Conservation (phyloP, 1,140 invertebrate species). For the Centruroides sculpturatus region DNA sequence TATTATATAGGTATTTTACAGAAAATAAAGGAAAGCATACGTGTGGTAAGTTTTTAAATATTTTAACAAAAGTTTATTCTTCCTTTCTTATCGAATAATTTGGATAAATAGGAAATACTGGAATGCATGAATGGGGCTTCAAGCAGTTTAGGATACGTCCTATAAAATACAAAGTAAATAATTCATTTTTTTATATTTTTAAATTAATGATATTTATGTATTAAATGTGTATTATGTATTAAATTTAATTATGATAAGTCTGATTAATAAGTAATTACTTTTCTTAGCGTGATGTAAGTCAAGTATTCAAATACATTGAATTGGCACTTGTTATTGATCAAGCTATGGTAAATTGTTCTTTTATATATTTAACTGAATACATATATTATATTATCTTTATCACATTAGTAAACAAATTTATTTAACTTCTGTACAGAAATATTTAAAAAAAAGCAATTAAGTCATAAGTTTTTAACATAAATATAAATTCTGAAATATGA, state of each 20-base stretch:
- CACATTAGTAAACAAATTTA: background rate
- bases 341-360: conserved; percentile 50
- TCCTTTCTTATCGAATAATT: conserved; percentile 9
- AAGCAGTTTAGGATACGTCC: conserved; percentile 22
- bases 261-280: background rate
- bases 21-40: conserved; percentile 70
- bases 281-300: conserved; percentile 51
- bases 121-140: conserved; percentile 54
- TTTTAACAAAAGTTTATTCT: no score
- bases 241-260: background rate
- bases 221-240: background rate
- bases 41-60: conserved; percentile 37
- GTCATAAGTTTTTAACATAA: no score
- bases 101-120: conserved; percentile 43
- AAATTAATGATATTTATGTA: background rate
- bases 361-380: background rate
- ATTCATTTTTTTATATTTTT: background rate
- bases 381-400: no score
- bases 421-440: background rate
- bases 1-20: conserved; percentile 68
- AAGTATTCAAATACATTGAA: conserved; percentile 82
- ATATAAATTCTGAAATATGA: no score
- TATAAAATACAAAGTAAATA: conserved; percentile 12
- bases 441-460: background rate
- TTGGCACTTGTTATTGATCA: conserved; percentile 81